A percentile compares a stretch with the other conserved stretches of the same genome.
These are phyloP conservation scores for Corynorhinus townsendii DNA, from an alignment of 2,113 vertebrate species.

Conservation along the genomic window DNA sequence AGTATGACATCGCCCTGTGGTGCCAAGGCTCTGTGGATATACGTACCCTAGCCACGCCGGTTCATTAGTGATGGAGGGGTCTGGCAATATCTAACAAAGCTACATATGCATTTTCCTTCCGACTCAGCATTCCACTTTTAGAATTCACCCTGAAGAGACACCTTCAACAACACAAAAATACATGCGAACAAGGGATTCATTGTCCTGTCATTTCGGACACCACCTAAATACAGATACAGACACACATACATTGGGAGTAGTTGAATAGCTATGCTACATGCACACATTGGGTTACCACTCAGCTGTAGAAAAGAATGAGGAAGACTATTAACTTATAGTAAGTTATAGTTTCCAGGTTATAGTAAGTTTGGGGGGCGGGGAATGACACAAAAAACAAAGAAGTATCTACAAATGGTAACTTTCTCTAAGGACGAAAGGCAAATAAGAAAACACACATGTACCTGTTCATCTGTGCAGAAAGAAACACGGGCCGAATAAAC, in stretches of 20 bases:
- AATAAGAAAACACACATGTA: not conserved
- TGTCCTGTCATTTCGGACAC: not conserved
- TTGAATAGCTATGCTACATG: not conserved
- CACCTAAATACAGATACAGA: not conserved
- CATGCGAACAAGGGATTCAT: rapidly evolving
- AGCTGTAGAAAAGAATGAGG: not conserved
- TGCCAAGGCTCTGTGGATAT: not conserved
- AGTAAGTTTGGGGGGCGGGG: rapidly evolving
- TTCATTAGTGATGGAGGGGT: rapidly evolving
- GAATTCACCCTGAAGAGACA: not conserved
- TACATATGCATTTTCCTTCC: not conserved
- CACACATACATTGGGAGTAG: rapidly evolving
- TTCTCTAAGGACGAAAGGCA: not conserved
- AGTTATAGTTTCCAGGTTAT: not conserved
- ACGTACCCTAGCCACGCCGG: rapidly evolving
- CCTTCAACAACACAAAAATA: not conserved
- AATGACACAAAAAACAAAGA: no score
- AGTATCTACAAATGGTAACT: not conserved
- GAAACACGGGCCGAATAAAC: not conserved
- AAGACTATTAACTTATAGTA: not conserved
- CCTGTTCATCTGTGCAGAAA: not conserved
- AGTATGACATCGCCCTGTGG: not conserved
- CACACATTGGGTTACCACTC: no score
- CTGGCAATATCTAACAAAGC: not conserved
- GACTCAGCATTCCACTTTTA: not conserved